Evolutionary conservation across 2,113 vertebrate genomes (phyloP).

Genomic region (Microcebus griseorufus): DNA sequence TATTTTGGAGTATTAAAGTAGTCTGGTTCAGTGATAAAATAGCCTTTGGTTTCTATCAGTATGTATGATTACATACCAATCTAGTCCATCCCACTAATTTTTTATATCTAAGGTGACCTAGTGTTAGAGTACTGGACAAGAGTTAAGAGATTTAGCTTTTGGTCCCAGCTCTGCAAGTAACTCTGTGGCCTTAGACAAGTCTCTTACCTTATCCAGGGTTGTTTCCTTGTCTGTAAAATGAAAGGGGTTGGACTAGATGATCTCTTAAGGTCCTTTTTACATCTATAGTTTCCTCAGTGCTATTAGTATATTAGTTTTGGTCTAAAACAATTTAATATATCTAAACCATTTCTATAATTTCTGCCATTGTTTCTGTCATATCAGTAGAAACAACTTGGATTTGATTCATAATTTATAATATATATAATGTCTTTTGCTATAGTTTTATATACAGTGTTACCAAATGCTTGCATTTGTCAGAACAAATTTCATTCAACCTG

Average conservation of each 20-base stretch:
- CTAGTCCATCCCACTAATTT: conserved; percentile 17
- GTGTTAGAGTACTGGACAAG: neutral
- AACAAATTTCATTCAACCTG: conserved; percentile 4
- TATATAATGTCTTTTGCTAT: conserved; percentile 7
- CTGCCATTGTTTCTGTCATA: conserved; percentile 34
- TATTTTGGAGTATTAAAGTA: conserved; percentile 34
- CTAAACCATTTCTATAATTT: neutral
- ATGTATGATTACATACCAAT: neutral
- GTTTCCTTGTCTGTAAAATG: conserved; percentile 61
- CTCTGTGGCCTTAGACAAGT: conserved; percentile 36
- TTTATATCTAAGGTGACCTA: conserved; percentile 26
- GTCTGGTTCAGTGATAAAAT: conserved; percentile 25
- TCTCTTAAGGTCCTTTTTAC: conserved; percentile 28
- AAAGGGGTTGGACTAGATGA: conserved; percentile 51
- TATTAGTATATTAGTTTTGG: neutral
- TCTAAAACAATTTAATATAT: neutral
- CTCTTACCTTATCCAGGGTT: conserved; percentile 37
- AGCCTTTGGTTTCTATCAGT: neutral
- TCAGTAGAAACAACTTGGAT: conserved; percentile 52
- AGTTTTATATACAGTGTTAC: conserved; percentile 29
- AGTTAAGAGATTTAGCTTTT: conserved; percentile 45
- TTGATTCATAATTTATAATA: conserved; percentile 22
- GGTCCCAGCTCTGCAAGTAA: neutral
- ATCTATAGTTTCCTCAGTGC: neutral
- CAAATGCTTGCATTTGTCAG: conserved; percentile 21